Percentiles rank a stretch among this genome's conserved stretches.
Evolutionary conservation across 2,797 vertebrate genomes (phyloP).

Genomic region (Rhodeus uyekii): DNA sequence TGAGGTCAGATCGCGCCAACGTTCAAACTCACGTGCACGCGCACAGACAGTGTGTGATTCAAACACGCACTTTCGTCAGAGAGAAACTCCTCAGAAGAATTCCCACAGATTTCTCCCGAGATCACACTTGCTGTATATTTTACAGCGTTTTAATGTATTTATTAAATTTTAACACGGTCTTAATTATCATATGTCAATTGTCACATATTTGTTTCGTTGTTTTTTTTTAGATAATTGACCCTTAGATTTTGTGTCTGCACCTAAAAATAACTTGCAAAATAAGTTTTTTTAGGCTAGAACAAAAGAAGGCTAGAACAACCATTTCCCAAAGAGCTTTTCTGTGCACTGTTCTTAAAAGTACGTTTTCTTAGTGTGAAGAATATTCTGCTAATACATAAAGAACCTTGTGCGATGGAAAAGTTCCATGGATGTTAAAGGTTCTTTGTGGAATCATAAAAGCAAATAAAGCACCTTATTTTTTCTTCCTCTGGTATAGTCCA

Average conservation of each 20-base stretch:
- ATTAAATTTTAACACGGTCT: not conserved
- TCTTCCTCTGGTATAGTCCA: too few species aligned
- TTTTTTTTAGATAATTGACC: not conserved
- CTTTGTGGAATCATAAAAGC: not conserved
- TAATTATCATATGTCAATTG: not conserved
- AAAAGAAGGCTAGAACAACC: not conserved
- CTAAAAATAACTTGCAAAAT: not conserved
- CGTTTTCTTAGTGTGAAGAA: not conserved
- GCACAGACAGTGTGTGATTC: not conserved
- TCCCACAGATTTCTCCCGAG: not conserved
- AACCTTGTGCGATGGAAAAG: not conserved
- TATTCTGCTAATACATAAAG: not conserved
- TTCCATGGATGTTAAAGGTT: not conserved
- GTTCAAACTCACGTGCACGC: conserved; percentile 14
- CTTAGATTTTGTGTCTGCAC: not conserved
- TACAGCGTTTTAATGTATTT: not conserved
- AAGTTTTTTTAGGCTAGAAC: not conserved
- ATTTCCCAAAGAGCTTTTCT: not conserved
- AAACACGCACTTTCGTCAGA: conserved; percentile 24
- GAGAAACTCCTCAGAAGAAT: not conserved
- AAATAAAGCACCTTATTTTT: not conserved
- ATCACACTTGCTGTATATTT: not conserved
- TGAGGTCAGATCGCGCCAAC: conserved; percentile 4
- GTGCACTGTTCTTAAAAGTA: not conserved
- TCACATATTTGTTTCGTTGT: not conserved